Evolutionary conservation across 2,888 invertebrate genomes (phyloP), one percentile per base, ranked within the genome.

Genomic region (Cephus spinipes): DNA sequence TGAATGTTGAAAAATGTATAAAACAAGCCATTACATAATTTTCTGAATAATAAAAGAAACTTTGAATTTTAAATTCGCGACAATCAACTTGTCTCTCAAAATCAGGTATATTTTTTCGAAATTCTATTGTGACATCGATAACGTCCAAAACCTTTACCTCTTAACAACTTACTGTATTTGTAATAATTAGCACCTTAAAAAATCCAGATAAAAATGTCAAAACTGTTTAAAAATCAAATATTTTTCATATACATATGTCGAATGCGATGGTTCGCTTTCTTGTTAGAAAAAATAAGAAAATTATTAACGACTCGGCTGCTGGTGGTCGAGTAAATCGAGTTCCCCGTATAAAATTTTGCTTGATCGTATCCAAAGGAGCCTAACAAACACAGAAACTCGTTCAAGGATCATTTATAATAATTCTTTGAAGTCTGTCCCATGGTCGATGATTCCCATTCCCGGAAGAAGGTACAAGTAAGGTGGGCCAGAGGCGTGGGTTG

Each of bases 321-420:
- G 2, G 9, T 9, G 23, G 9, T 23, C 23, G 23, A 55, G 55
- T 23, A 55, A 55, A 55, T 55, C 55, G 23, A 55, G 9, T 55
- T 55, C 55, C 55, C 1, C 55, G 55, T 55, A 23, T 9, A 55
- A 55, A 55, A 1, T 55, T 55, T 55, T 23, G 23, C 55, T 55
- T 6, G 6, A 55, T 55, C 23, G 23, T 15, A 55, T 55, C 23
- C 23, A 55, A 9, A 23, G 9, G 55, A 55, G 55, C 23, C 55
- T 15, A 9, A 55, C 55, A 23, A 55, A 23, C 23, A 55, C 55
- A 55, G 71, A 31, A 77, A 77, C 77, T 73, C 32, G 55, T 73
- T 77, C 73, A 73, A 73, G 73, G 36, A 77, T 77, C 77, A 77
- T 77, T 77, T 77, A 77, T 77, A 77, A 77, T 77, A 73, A 55